Base-by-base conservation (phyloP, 2,888 invertebrate species). In the Lordiphosa fenestrarum region DNA sequence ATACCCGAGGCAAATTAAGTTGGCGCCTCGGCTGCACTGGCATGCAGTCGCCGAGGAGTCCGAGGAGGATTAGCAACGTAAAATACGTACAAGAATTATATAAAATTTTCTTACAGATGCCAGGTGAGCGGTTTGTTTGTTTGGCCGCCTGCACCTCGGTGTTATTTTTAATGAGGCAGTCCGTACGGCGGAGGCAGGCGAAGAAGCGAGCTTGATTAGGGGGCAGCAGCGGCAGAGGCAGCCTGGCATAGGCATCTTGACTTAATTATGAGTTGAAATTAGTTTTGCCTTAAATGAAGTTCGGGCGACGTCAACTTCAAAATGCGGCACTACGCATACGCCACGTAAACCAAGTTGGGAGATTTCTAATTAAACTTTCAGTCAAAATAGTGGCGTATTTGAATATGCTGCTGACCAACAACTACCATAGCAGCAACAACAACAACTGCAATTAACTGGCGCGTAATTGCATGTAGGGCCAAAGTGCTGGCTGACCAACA, bases 351-450 rank as follows among this genome's bases (percentile, higher is more conserved):
- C 15, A 25, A 4, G 10, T 13, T 46, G 39, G 7, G 36, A 56
- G 51, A 60, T 53, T 66, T 66, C 51, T 54, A 50, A 59, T 58
- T 60, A 76, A 80, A 83, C 66, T 77, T 83, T 69, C 47, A 65
- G 80, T 68, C 53, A 65, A 46, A 69, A 81, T 74, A 74, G 81
- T 84, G 84, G 60, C 58, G 69, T 72, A 70, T 83, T 83, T 83
- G 84, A 80, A 81, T 80, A 76, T 76, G 72, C 68, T 62, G 65
- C 69, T 66, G 69, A 74, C 80, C 80, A 84, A 19, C 53, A 48
- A 37, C 52, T 10, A 9, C 3, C 7, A 9, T 3, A 38, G 35
- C 39, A 46, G 21, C 60, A 58, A 35, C 61, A 41, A 40, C 41
- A 51, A 63, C 70, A 73, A 73, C 66, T 69, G 68, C 76, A 83